Evolutionary conservation across 1,140 invertebrate genomes (phyloP).

Genomic region (Atta texana): DNA sequence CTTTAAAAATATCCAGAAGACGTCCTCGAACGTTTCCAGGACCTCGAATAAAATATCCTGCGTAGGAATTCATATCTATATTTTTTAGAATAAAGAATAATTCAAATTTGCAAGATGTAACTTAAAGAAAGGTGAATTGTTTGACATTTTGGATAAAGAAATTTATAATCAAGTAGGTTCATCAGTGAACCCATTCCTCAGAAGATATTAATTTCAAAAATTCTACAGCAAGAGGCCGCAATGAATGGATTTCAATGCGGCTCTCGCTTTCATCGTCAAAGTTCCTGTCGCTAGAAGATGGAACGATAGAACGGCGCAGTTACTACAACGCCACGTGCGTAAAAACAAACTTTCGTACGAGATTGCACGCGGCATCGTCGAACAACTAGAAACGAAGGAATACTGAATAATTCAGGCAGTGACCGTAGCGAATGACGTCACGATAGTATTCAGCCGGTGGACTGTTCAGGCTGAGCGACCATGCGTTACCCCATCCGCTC

Average conservation of each 20-base stretch:
- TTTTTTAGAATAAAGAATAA: no score
- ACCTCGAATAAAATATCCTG: no score
- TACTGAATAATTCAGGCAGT: constrained; percentile 84
- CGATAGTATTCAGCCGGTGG: constrained; percentile 82
- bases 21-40: no score
- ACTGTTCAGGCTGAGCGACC: constrained; percentile 85
- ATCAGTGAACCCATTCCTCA: no score
- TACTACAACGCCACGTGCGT: constrained; percentile 12
- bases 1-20: no score
- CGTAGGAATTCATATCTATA: no score
- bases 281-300: not conserved
- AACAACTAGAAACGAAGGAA: constrained; percentile 71
- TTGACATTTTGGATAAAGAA: no score
- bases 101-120: no score
- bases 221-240: not conserved
- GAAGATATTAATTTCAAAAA: not conserved
- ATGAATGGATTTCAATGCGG: not conserved
- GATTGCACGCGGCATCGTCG: constrained; percentile 43
- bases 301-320: not conserved
- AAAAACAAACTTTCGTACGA: constrained; percentile 64
- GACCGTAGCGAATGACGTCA: constrained; percentile 85
- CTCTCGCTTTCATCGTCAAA: constrained; percentile 8
- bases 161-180: no score
- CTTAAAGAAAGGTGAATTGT: no score
- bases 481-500: constrained; percentile 84